These are phyloP conservation scores for Oceanodroma tethys DNA, from an alignment of 2,113 vertebrate genomes.

Conservation along the genomic window DNA sequence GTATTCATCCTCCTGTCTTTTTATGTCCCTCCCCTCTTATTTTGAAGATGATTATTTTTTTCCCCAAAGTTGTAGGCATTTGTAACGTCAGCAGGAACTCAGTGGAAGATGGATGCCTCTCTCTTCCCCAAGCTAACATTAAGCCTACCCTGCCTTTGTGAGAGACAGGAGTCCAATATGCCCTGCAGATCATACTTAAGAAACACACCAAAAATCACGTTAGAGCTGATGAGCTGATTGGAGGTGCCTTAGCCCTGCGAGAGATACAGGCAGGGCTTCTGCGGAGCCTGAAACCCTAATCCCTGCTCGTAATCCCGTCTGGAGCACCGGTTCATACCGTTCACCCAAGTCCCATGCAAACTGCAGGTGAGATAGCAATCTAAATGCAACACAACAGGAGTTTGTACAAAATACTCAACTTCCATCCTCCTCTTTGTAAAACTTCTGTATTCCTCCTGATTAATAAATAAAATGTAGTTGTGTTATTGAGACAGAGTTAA, in stretches of 20 bases:
- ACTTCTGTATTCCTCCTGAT: neutral
- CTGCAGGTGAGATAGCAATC: neutral
- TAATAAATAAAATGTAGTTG: neutral
- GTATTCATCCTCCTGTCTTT: neutral
- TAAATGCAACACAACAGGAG: neutral
- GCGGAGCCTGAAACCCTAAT: neutral
- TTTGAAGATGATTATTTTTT: neutral
- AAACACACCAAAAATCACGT: neutral
- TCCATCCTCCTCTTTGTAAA: neutral
- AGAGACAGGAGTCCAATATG: neutral
- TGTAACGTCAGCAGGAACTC: neutral
- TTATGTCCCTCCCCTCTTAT: neutral
- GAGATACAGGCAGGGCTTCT: neutral
- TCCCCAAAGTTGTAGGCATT: neutral
- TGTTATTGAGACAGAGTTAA: neutral
- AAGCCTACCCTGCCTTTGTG: neutral
- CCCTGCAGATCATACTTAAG: neutral
- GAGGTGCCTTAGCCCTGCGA: neutral
- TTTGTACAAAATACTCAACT: neutral
- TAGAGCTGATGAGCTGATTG: neutral
- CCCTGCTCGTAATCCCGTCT: fast-evolving
- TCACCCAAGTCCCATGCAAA: neutral
- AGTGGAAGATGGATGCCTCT: neutral
- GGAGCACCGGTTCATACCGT: fast-evolving
- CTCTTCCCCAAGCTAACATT: neutral